Evolutionary conservation across 1,140 invertebrate genomes (phyloP).

Genomic region (Diabrotica virgifera): DNA sequence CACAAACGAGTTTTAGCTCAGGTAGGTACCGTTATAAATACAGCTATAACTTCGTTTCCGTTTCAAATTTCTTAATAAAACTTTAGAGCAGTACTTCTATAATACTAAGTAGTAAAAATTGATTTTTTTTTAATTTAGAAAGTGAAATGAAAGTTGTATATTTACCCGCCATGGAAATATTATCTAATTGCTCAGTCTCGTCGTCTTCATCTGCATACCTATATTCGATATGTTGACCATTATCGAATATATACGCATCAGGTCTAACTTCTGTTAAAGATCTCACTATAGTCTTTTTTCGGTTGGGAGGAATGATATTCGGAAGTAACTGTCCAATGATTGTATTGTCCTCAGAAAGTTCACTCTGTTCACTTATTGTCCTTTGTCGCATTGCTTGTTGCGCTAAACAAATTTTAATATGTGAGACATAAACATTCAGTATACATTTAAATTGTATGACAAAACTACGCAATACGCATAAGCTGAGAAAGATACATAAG

Average conservation of each 20-base stretch:
- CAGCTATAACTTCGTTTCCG: too few species aligned
- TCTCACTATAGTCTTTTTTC: constrained; percentile 26
- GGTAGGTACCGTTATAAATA: too few species aligned
- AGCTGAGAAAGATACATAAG: too few species aligned
- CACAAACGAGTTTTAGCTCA: too few species aligned
- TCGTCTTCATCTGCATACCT: constrained; percentile 52
- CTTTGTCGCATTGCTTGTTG: constrained; percentile 34
- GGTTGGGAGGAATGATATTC: constrained; percentile 11
- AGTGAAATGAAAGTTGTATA: constrained; percentile 19
- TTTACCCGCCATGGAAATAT: constrained; percentile 46
- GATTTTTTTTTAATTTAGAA: background rate
- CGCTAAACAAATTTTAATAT: too few species aligned
- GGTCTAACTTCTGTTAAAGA: constrained; percentile 65
- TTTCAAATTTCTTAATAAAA: too few species aligned
- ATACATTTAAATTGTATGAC: too few species aligned
- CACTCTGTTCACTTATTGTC: constrained; percentile 48
- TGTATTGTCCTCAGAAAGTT: constrained; percentile 50
- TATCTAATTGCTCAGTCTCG: constrained; percentile 37
- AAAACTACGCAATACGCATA: too few species aligned
- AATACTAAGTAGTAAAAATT: background rate
- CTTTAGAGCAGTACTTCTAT: too few species aligned
- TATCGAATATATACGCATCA: constrained; percentile 57
- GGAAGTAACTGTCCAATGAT: constrained; percentile 25
- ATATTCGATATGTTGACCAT: constrained; percentile 55
- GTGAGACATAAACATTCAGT: too few species aligned